Percentiles rank a stretch among this genome's conserved stretches.
Conservation (phyloP, 2,113 vertebrate genomes). For the Gallinago undulata region DNA sequence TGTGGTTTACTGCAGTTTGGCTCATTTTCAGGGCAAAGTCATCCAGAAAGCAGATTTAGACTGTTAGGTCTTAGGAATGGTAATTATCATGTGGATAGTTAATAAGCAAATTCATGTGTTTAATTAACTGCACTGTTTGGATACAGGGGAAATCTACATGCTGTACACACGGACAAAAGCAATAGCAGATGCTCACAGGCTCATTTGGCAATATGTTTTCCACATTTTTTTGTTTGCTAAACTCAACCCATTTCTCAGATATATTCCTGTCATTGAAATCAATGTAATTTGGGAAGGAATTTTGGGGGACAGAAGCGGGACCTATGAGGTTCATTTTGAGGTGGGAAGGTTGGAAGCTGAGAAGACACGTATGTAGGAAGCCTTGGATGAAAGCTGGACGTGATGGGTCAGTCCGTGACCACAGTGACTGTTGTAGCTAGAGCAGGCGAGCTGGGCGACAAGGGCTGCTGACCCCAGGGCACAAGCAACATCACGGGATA, state of each 20-base stretch:
- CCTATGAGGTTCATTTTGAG: not conserved
- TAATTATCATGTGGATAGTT: not conserved
- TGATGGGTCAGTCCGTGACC: not conserved
- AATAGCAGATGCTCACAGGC: not conserved
- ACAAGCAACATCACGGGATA: not conserved
- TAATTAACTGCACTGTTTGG: not conserved
- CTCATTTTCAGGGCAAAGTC: not conserved
- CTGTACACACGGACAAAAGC: not conserved
- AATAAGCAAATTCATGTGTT: not conserved
- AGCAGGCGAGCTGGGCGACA: not conserved
- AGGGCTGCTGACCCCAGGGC: not conserved
- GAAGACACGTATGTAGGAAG: not conserved
- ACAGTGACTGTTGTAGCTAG: not conserved
- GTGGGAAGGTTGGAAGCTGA: not conserved
- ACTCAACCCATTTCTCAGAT: not conserved
- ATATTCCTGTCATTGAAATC: not conserved
- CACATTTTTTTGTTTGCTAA: not conserved
- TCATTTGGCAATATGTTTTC: not conserved
- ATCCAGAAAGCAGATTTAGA: not conserved
- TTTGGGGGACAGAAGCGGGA: not conserved
- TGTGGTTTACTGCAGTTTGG: not conserved
- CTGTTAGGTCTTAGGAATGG: not conserved
- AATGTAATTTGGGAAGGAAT: not conserved
- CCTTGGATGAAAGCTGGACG: not conserved
- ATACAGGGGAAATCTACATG: not conserved